A percentile compares a stretch with the other conserved stretches of the same genome.
Evolutionary conservation across 2,113 vertebrate species (phyloP).

Genomic region (Oncorhynchus mykiss): DNA sequence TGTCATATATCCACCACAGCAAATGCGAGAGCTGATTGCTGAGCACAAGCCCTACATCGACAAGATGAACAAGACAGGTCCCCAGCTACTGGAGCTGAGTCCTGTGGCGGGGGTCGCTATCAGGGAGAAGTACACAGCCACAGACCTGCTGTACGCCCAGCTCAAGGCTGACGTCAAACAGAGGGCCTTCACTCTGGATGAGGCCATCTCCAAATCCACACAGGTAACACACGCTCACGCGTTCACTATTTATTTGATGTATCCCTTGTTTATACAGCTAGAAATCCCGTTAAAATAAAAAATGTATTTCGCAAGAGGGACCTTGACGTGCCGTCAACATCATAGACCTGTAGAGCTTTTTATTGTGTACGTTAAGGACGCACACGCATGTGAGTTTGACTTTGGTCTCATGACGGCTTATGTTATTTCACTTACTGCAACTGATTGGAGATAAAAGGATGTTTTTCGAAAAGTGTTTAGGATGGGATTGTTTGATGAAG

Average conservation of each 20-base stretch:
- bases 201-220: conserved; percentile 94
- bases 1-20: conserved; percentile 67
- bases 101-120: conserved; percentile 86
- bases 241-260: not conserved
- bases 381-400: not conserved
- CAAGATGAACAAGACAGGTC: conserved; percentile 99
- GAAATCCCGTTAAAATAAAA: too few relatives aligned
- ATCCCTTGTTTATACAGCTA: too few relatives aligned
- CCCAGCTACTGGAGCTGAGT: conserved; percentile 92
- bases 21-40: conserved; percentile 96
- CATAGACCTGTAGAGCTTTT: too few relatives aligned
- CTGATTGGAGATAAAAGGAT: conserved; percentile 7
- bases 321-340: too few relatives aligned
- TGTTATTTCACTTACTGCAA: conserved; percentile 14
- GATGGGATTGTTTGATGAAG: conserved; percentile 13
- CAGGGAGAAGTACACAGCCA: conserved; percentile 88
- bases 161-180: conserved; percentile 93
- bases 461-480: conserved; percentile 3
- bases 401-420: not conserved
- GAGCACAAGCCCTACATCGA: conserved; percentile 99
- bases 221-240: conserved; percentile 77
- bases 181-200: conserved; percentile 87
- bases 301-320: too few relatives aligned
- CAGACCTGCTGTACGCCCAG: conserved; percentile 88
- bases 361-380: not conserved